Percentiles rank a stretch among this genome's conserved stretches.
phyloP scores from a whole-genome alignment of 2,888 invertebrate genomes.

The Xestia c-nigrum region DNA sequence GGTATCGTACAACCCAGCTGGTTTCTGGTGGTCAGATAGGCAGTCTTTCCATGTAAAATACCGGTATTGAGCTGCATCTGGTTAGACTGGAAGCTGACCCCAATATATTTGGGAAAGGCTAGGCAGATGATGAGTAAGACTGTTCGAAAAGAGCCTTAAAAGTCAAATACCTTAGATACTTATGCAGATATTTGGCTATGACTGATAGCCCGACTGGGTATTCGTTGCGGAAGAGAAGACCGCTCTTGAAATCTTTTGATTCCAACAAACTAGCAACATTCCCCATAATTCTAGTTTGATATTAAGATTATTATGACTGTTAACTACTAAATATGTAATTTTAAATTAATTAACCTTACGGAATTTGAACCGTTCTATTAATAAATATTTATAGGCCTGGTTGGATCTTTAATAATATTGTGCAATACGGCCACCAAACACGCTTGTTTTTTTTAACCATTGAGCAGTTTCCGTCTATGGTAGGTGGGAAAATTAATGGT shows the following conservation, averaged over 20 bases:
- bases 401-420: conserved; percentile 39
- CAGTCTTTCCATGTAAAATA: background rate
- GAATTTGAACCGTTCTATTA: conserved; percentile 11
- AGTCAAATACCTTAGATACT: background rate
- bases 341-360: background rate
- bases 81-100: background rate
- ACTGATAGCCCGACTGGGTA: background rate
- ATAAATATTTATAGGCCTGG: background rate
- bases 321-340: background rate
- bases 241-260: background rate
- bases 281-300: conserved; percentile 2
- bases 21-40: background rate
- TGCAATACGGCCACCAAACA: conserved; percentile 38
- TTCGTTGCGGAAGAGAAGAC: background rate
- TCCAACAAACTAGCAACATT: background rate
- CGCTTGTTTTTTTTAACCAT: conserved; percentile 23
- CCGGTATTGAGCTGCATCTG: background rate
- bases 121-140: background rate
- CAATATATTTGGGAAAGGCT: background rate
- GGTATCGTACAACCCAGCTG: background rate
- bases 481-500: conserved; percentile 41
- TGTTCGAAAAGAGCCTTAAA: background rate
- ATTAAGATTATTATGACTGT: background rate
- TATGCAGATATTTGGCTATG: background rate
- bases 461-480: background rate